A percentile compares a stretch with the other conserved stretches of the same genome.
phyloP scores from a whole-genome alignment of 2,113 vertebrate genomes.

The Donacobius atricapilla region DNA sequence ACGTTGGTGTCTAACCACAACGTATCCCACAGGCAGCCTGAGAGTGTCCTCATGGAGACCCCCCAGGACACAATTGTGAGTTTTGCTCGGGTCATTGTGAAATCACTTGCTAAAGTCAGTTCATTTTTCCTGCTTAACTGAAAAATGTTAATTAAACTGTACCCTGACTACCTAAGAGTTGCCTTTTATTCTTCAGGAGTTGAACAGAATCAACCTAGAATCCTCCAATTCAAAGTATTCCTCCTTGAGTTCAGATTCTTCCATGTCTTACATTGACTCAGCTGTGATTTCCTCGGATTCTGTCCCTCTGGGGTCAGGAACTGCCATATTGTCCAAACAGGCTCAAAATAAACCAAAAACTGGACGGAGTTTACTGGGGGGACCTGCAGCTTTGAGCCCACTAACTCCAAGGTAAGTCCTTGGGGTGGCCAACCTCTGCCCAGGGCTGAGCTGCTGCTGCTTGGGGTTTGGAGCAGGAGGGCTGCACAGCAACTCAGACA shows the following conservation, averaged over 20 bases:
- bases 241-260: conserved; percentile 88
- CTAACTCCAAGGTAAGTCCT: conserved; percentile 88
- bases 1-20: conserved; percentile 85
- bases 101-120: background rate
- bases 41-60: conserved; percentile 94
- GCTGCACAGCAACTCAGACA: fast-evolving
- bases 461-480: background rate
- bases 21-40: conserved; percentile 85
- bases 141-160: background rate
- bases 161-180: background rate
- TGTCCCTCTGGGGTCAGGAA: conserved; percentile 83
- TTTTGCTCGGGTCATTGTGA: background rate
- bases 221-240: conserved; percentile 94
- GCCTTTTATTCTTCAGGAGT: conserved; percentile 79
- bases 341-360: conserved; percentile 96
- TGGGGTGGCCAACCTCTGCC: fast-evolving
- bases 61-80: conserved; percentile 97
- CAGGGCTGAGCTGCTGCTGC: background rate
- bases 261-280: conserved; percentile 94
- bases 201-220: conserved; percentile 97
- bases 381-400: conserved; percentile 88
- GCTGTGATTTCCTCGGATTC: conserved; percentile 92
- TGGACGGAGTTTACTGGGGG: conserved; percentile 90
- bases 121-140: background rate
- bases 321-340: conserved; percentile 89